phyloP scores from a whole-genome alignment of 2,113 vertebrate genomes.

The Chionomys nivalis region DNA sequence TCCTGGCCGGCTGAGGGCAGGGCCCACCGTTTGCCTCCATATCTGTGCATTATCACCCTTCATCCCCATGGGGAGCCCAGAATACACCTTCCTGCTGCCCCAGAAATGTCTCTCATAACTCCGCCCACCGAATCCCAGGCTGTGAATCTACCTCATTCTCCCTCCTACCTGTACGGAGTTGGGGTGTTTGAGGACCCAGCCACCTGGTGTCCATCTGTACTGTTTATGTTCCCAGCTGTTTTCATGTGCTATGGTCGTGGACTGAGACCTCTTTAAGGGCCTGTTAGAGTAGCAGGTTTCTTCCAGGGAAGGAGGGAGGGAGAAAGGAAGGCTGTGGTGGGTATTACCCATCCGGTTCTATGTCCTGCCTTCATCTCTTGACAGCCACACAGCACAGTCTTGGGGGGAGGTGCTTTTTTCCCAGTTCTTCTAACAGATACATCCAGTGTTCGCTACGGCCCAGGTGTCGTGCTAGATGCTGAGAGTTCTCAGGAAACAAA shows the following conservation, averaged over 20 bases:
- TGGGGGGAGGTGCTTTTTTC: too few relatives aligned
- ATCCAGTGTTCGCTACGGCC: neutral
- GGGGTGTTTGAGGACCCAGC: neutral
- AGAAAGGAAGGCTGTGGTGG: neutral
- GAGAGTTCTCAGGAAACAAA: neutral
- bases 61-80: rapidly evolving
- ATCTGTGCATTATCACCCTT: too few relatives aligned
- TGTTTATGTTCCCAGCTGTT: rapidly evolving
- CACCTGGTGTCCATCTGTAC: rapidly evolving
- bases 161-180: neutral
- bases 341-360: rapidly evolving
- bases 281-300: neutral
- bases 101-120: rapidly evolving
- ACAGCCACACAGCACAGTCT: neutral
- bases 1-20: neutral
- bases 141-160: neutral
- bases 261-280: rapidly evolving
- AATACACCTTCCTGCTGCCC: neutral
- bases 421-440: neutral
- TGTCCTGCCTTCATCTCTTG: rapidly evolving
- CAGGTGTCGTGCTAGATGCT: too few relatives aligned
- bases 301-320: neutral
- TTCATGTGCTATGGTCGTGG: neutral
- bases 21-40: neutral
- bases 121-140: too few relatives aligned